phyloP scores from a whole-genome alignment of 2,797 vertebrate species.

The Vultur gryphus region DNA sequence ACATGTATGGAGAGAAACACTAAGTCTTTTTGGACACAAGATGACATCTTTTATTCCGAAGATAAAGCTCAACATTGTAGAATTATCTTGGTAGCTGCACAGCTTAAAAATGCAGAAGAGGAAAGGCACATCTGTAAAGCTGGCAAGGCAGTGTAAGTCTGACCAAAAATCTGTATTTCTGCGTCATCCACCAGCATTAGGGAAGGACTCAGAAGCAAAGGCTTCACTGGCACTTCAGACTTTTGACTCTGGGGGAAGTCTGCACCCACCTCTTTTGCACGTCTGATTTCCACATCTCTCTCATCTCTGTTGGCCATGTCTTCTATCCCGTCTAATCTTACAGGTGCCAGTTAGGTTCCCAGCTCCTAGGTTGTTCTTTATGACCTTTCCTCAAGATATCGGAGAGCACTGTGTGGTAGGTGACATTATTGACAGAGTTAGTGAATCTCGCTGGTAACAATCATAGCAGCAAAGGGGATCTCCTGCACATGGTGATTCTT shows the following conservation, averaged over 20 bases:
- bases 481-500: background rate
- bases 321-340: background rate
- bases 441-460: background rate
- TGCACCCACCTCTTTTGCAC: background rate
- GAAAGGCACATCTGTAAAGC: background rate
- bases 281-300: background rate
- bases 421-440: background rate
- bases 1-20: background rate
- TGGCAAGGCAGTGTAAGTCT: background rate
- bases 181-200: accelerated
- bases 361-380: background rate
- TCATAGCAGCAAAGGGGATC: background rate
- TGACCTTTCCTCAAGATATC: background rate
- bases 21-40: background rate
- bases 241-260: background rate
- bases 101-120: background rate
- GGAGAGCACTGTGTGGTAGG: background rate
- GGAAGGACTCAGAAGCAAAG: background rate
- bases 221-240: background rate
- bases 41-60: background rate
- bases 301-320: background rate
- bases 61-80: background rate
- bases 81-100: background rate
- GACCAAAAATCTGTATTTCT: background rate
- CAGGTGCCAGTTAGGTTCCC: background rate